A percentile compares a stretch with the other conserved stretches of the same genome.
Evolutionary conservation across 2,888 invertebrate genomes (phyloP).

Genomic region (Escarpia spicata): DNA sequence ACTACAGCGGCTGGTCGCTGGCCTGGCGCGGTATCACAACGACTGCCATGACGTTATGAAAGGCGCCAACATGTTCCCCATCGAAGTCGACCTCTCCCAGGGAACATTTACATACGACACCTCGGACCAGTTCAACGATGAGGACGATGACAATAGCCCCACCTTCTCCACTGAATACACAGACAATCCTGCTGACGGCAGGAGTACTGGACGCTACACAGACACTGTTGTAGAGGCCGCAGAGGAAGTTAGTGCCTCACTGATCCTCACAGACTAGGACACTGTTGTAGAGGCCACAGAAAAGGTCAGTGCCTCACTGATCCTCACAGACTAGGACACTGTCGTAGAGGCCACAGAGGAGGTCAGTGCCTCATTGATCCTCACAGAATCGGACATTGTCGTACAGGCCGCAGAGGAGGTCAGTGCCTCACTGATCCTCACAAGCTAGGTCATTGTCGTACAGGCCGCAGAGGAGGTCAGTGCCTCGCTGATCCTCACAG

Average conservation of each 20-base stretch:
- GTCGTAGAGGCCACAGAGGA: too few relatives aligned
- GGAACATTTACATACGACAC: constrained; percentile 84
- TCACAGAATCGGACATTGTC: not conserved
- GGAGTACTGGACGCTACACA: not conserved
- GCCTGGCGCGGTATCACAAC: constrained; percentile 80
- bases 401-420: too few relatives aligned
- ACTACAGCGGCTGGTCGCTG: constrained; percentile 81
- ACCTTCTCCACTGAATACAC: not conserved
- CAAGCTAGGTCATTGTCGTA: not conserved
- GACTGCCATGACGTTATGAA: constrained; percentile 80
- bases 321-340: too few relatives aligned
- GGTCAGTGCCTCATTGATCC: not conserved
- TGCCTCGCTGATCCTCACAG: not conserved
- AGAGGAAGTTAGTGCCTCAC: not conserved
- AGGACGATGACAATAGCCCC: constrained; percentile 40
- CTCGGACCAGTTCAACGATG: constrained; percentile 61
- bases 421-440: too few relatives aligned
- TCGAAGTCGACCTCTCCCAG: constrained; percentile 87
- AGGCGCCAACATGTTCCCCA: constrained; percentile 85
- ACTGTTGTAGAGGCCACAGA: not conserved
- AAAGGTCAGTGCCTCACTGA: too few relatives aligned
- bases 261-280: constrained; percentile 1
- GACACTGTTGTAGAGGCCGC: not conserved
- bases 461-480: not conserved
- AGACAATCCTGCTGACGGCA: not conserved